These are phyloP conservation scores for Palythoa heliodiscus DNA, from an alignment of 92 coral and sea anemone genomes.

Conservation along the genomic window DNA sequence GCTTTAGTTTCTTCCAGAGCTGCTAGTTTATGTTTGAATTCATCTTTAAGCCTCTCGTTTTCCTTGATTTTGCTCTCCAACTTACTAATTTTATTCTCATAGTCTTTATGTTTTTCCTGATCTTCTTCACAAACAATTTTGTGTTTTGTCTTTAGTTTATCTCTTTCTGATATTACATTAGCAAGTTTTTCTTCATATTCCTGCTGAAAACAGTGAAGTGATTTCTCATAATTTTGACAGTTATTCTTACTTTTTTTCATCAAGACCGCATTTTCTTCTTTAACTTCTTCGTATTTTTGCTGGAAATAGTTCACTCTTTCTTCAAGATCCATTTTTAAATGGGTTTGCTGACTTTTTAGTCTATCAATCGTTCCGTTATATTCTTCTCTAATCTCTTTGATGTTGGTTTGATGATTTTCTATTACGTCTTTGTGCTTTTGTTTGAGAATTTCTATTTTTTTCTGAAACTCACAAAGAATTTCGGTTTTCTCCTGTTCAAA, in stretches of 20 bases:
- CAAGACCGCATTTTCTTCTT: neutral
- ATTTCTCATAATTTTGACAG: neutral
- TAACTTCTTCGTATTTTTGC: neutral
- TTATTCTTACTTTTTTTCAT: constrained; percentile 5
- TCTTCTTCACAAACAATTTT: constrained; percentile 11
- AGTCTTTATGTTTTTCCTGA: constrained; percentile 18
- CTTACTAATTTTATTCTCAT: constrained; percentile 9
- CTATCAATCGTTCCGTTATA: neutral
- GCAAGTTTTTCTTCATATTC: constrained; percentile 16
- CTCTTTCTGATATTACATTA: neutral
- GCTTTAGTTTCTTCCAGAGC: constrained; percentile 1
- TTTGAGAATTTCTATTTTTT: constrained; percentile 17
- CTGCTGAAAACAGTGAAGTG: neutral
- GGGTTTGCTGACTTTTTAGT: neutral
- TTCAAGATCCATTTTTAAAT: constrained; percentile 5
- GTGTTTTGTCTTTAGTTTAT: neutral
- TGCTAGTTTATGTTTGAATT: neutral
- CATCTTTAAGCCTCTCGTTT: neutral
- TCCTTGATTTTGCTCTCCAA: neutral
- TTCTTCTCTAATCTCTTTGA: constrained; percentile 5
- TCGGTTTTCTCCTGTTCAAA: neutral
- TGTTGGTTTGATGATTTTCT: neutral
- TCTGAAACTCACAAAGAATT: neutral
- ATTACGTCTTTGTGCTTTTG: constrained; percentile 3
- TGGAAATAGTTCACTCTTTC: neutral